Percentiles rank a stretch among this genome's conserved stretches.
Evolutionary conservation across 2,797 vertebrate genomes (phyloP).

Genomic region (Pipistrellus pipistrellus): DNA sequence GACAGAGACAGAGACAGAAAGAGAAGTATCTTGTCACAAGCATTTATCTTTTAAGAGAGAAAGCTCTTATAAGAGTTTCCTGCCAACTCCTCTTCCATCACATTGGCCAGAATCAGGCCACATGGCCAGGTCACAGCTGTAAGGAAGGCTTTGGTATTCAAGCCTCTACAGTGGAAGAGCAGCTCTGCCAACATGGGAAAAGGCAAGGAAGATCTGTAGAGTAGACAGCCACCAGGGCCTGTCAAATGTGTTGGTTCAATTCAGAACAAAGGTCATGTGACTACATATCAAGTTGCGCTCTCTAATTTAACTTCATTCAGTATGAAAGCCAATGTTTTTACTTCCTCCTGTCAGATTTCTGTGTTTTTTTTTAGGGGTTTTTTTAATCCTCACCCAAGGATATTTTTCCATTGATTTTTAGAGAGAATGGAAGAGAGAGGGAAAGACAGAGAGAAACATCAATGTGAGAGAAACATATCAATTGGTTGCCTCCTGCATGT

Average conservation of each 20-base stretch:
- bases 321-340: conserved; percentile 42
- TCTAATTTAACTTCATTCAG: conserved; percentile 25
- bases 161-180: neutral
- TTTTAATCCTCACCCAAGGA: no score
- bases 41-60: conserved; percentile 27
- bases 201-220: neutral
- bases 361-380: neutral
- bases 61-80: neutral
- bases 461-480: no score
- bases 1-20: no score
- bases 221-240: neutral
- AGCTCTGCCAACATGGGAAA: neutral
- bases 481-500: no score
- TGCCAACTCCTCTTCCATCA: neutral
- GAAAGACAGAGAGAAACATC: no score
- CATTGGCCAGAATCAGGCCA: neutral
- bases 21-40: neutral
- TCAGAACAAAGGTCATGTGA: conserved; percentile 26
- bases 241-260: neutral
- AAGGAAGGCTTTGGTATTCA: neutral
- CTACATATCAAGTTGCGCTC: neutral
- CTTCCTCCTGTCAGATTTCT: neutral
- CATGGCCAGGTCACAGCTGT: neutral
- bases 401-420: no score
- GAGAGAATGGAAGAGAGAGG: no score